These are phyloP conservation scores for Euura saliciscinereae DNA, from an alignment of 1,140 invertebrate species.

Conservation along the genomic window DNA sequence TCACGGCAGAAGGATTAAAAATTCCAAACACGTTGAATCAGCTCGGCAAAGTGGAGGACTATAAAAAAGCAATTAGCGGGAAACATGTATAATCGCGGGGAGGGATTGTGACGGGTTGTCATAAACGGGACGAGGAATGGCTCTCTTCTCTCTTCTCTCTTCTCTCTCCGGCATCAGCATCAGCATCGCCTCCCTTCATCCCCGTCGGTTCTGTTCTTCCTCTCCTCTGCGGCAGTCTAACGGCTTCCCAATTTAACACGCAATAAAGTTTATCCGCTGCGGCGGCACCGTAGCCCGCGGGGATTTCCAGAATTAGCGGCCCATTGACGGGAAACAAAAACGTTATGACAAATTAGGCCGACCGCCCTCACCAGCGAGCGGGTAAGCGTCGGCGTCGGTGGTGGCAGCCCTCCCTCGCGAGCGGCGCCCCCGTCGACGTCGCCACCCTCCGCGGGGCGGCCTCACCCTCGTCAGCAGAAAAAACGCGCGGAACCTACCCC, in stretches of 20 bases:
- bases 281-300: conserved; percentile 12
- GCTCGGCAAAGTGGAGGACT: conserved; percentile 13
- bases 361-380: conserved; percentile 25
- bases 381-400: neutral
- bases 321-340: conserved; percentile 35
- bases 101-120: conserved; percentile 19
- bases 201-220: neutral
- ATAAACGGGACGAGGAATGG: conserved; percentile 31
- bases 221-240: conserved; percentile 14
- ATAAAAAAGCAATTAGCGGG: conserved; percentile 47
- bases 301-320: conserved; percentile 30
- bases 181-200: neutral
- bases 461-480: conserved; percentile 28
- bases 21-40: neutral
- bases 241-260: conserved; percentile 35
- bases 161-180: neutral
- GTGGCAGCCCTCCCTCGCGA: neutral
- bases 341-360: conserved; percentile 49
- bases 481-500: conserved; percentile 41
- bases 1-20: neutral
- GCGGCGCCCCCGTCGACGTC: neutral
- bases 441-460: conserved; percentile 2
- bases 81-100: conserved; percentile 36
- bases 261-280: conserved; percentile 34
- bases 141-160: neutral